phyloP scores from a whole-genome alignment of 1,140 invertebrate genomes.

The Philopotamus ludificatus region DNA sequence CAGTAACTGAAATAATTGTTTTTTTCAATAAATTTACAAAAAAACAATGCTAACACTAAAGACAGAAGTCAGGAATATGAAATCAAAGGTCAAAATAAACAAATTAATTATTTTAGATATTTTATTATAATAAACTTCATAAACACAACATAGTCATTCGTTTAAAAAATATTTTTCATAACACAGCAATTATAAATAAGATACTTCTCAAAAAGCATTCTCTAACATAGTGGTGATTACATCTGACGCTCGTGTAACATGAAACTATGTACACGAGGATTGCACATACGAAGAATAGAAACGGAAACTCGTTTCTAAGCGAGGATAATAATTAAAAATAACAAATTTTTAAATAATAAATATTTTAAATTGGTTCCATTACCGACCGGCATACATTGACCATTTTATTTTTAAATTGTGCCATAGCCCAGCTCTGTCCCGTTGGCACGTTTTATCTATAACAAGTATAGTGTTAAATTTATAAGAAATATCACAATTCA shows the following conservation, averaged over 20 bases:
- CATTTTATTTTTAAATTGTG: too few species aligned
- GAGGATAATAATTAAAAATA: neutral
- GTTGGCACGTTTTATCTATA: neutral
- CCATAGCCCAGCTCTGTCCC: too few species aligned
- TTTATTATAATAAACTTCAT: constrained; percentile 22
- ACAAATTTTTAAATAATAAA: too few species aligned
- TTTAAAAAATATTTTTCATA: constrained; percentile 1
- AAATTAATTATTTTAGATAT: neutral
- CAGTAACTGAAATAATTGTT: too few species aligned
- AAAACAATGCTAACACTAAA: neutral
- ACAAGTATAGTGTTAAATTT: neutral
- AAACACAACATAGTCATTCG: constrained; percentile 11
- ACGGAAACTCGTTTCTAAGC: neutral
- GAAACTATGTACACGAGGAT: neutral
- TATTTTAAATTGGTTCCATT: too few species aligned
- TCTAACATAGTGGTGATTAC: too few species aligned
- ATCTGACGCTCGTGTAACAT: too few species aligned
- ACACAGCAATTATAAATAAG: constrained; percentile 10
- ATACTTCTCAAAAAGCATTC: too few species aligned
- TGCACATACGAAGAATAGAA: neutral
- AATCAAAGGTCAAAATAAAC: neutral
- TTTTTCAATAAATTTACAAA: neutral
- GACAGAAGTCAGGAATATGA: neutral
- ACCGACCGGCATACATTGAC: too few species aligned
- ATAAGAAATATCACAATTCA: neutral